Conservation (phyloP, 2,113 vertebrate species). For the Phalacrocorax brasilianus region DNA sequence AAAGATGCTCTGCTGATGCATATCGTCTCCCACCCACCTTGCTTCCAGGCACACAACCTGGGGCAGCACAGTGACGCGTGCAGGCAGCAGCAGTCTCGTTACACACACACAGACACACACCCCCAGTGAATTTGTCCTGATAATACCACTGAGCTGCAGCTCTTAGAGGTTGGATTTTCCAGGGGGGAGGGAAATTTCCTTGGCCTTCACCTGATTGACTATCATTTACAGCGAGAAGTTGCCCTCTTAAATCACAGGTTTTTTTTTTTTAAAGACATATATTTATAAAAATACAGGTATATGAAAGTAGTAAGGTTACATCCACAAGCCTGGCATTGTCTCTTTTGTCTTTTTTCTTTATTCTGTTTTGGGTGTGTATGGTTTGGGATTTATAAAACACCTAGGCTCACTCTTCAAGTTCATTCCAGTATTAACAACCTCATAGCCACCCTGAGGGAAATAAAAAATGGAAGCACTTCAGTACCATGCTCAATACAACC, state of each 20-base stretch:
- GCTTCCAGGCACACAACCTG: not conserved
- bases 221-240: not conserved
- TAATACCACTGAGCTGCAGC: not conserved
- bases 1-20: not conserved
- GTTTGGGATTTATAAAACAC: not conserved
- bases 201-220: not conserved
- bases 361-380: not conserved
- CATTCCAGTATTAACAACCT: not conserved
- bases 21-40: not conserved
- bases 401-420: not conserved
- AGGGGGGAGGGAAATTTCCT: not conserved
- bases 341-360: not conserved
- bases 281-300: not conserved
- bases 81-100: not conserved
- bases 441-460: not conserved
- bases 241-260: not conserved
- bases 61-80: accelerated
- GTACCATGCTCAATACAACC: not conserved
- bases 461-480: not conserved
- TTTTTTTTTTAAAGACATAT: not conserved
- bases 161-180: not conserved
- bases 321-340: not conserved
- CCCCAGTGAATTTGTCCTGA: not conserved
- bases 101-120: not conserved
- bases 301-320: not conserved